Evolutionary conservation across 2,113 vertebrate genomes (phyloP).

Genomic region (Ammodramus savannarum): DNA sequence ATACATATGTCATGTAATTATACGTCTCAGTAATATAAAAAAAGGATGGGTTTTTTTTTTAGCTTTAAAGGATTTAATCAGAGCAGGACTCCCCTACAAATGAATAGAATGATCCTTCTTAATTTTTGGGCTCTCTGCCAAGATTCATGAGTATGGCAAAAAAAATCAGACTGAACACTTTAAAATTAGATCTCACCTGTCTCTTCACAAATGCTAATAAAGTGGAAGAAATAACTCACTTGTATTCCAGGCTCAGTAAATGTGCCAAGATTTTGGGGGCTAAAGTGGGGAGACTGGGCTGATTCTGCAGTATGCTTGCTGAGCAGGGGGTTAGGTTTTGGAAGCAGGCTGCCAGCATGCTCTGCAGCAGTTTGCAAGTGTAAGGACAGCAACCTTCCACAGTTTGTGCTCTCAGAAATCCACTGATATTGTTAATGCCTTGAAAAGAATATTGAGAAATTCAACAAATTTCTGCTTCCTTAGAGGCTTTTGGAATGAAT

Average conservation of each 20-base stretch:
- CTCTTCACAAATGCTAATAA: not conserved
- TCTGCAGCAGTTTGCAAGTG: not conserved
- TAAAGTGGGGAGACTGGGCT: not conserved
- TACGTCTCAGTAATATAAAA: not conserved
- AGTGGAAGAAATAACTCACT: not conserved
- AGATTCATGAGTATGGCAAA: not conserved
- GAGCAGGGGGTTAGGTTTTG: not conserved
- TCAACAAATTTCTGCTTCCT: not conserved
- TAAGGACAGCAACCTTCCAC: not conserved
- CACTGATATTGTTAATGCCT: not conserved
- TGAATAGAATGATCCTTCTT: not conserved
- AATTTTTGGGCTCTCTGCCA: not conserved
- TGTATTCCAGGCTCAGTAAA: not conserved
- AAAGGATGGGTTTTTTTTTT: not conserved
- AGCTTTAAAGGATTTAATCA: not conserved
- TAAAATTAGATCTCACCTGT: slow-evolving; percentile 12
- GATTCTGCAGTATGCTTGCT: not conserved
- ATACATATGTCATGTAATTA: not conserved
- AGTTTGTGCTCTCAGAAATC: not conserved
- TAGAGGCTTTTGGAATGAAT: not conserved
- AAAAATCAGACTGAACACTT: not conserved
- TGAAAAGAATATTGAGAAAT: not conserved
- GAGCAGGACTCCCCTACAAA: not conserved
- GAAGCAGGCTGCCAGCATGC: not conserved
- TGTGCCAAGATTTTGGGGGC: not conserved